These are phyloP conservation scores for Tuberolachnus salignus DNA, from an alignment of 2,888 invertebrate species.

Conservation along the genomic window DNA sequence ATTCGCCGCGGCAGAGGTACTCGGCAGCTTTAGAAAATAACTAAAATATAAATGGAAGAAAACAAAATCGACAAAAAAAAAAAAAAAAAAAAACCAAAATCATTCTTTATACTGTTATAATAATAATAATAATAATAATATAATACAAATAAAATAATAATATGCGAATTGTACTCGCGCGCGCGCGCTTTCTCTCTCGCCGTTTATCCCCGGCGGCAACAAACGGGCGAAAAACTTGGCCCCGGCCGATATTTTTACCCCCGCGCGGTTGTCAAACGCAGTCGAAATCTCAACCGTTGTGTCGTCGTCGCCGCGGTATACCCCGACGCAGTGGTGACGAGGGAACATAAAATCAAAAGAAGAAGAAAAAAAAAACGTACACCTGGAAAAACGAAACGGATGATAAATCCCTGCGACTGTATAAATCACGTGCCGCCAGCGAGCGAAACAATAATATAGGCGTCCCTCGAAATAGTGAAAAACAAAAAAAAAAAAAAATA, in stretches of 20 bases:
- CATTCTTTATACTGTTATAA: neutral
- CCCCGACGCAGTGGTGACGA: neutral
- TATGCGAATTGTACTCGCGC: neutral
- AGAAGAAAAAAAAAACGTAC: constrained; percentile 15
- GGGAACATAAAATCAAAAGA: neutral
- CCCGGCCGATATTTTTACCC: constrained; percentile 35
- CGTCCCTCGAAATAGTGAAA: neutral
- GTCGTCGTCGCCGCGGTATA: neutral
- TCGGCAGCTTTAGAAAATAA: constrained; percentile 3
- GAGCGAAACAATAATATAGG: constrained; percentile 35
- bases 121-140: constrained; percentile 15
- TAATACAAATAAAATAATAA: no score
- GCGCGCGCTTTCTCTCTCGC: no score
- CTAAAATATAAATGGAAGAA: neutral
- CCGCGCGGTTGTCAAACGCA: constrained; percentile 31
- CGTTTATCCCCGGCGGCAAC: neutral
- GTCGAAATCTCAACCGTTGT: constrained; percentile 20
- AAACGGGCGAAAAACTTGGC: constrained; percentile 38
- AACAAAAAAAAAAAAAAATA: no score
- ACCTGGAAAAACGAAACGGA: constrained; percentile 31
- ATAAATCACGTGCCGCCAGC: constrained; percentile 14
- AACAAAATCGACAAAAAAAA: constrained; percentile 9
- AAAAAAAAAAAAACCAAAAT: constrained; percentile 14
- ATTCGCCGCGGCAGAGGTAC: constrained; percentile 6
- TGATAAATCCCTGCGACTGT: constrained; percentile 18